Percentiles rank a stretch among this genome's conserved stretches.
phyloP scores from a whole-genome alignment of 1,140 invertebrate genomes.

The honey bee (Apis mellifera) region Amel_HAv3.1 CM009946.2:1248001-1248500 shows the following conservation, averaged over 20 bases:
- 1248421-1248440: background rate
- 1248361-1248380: conserved; percentile 64
- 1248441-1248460: background rate
- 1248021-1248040: background rate
- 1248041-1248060: background rate
- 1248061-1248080: background rate
- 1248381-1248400: background rate
- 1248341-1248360: conserved; percentile 57
- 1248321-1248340: conserved; percentile 40
- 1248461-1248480: background rate
- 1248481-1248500: background rate
- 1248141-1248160: background rate
- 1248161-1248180: background rate
- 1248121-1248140: background rate
- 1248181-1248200: background rate
- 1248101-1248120: background rate
- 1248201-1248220: background rate
- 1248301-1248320: background rate
- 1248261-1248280: background rate
- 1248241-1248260: background rate
- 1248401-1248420: background rate
- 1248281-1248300: background rate
- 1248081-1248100: too few relatives aligned
- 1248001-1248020: background rate
- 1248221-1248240: background rate